Conservation (phyloP, 2,888 invertebrate genomes). For the Sinodicranocentrus sp. region DNA sequence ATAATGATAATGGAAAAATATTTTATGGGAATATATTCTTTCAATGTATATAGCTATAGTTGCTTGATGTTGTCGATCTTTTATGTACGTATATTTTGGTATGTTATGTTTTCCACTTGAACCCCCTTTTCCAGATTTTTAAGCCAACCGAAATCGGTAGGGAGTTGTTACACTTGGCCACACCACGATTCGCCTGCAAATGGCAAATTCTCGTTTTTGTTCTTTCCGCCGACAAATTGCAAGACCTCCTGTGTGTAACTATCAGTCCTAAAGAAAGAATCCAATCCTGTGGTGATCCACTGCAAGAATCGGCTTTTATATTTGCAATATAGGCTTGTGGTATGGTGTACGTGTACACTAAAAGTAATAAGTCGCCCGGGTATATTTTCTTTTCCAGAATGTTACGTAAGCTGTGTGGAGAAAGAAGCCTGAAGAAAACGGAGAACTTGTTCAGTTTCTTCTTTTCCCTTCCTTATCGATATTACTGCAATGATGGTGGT, state of each 20-base stretch:
- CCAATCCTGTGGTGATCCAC: conserved; percentile 27
- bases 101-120: not conserved
- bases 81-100: too few species aligned
- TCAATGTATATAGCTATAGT: too few species aligned
- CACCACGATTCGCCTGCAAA: not conserved
- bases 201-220: not conserved
- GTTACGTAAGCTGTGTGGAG: too few species aligned
- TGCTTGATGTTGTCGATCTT: not conserved
- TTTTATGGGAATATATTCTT: too few species aligned
- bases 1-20: too few species aligned
- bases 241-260: not conserved
- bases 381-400: not conserved
- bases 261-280: not conserved
- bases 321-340: not conserved
- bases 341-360: not conserved
- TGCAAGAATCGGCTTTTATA: too few species aligned
- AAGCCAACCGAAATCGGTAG: not conserved
- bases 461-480: too few species aligned
- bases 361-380: conserved; percentile 37
- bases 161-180: not conserved
- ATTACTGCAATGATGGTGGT: too few species aligned
- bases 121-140: not conserved
- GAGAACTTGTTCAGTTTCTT: too few species aligned
- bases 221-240: conserved; percentile 42
- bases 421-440: too few species aligned